Conservation (phyloP, 2,888 invertebrate species). For the Drosophila dives region DNA sequence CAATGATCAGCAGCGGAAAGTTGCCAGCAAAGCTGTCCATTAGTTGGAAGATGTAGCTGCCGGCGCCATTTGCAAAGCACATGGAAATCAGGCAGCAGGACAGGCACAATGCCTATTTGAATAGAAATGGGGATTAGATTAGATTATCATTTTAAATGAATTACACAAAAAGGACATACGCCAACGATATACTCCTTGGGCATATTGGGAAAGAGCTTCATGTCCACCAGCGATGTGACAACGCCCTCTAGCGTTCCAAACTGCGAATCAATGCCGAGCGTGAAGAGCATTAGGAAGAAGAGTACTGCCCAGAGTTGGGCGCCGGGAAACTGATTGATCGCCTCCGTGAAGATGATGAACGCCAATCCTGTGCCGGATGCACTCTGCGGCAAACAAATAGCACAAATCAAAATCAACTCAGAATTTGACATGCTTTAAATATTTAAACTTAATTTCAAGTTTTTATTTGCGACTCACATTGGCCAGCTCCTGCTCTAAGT, state of each 20-base stretch:
- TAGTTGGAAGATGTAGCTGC: conserved; percentile 96
- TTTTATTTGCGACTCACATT: conserved; percentile 88
- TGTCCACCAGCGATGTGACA: conserved; percentile 97
- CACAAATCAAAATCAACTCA: not conserved
- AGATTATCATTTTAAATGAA: not conserved
- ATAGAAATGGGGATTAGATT: not conserved
- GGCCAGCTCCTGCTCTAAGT: conserved; percentile 93
- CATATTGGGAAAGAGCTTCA: conserved; percentile 96
- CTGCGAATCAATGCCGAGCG: conserved; percentile 97
- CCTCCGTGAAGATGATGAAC: conserved; percentile 98
- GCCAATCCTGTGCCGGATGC: conserved; percentile 98
- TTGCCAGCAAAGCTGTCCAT: conserved; percentile 98
- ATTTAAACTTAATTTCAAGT: not conserved
- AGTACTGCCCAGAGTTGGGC: conserved; percentile 98
- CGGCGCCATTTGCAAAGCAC: conserved; percentile 96
- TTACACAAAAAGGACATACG: conserved; percentile 72
- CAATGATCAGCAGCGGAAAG: conserved; percentile 95
- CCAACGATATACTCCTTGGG: conserved; percentile 95
- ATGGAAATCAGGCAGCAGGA: conserved; percentile 94
- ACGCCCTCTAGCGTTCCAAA: conserved; percentile 98
- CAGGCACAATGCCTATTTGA: conserved; percentile 87
- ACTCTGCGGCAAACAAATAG: conserved; percentile 87
- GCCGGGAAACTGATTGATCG: conserved; percentile 98
- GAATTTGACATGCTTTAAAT: not conserved
- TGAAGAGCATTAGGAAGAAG: conserved; percentile 98